phyloP scores from a whole-genome alignment of 2,797 vertebrate genomes.

The Falco columbarius region DNA sequence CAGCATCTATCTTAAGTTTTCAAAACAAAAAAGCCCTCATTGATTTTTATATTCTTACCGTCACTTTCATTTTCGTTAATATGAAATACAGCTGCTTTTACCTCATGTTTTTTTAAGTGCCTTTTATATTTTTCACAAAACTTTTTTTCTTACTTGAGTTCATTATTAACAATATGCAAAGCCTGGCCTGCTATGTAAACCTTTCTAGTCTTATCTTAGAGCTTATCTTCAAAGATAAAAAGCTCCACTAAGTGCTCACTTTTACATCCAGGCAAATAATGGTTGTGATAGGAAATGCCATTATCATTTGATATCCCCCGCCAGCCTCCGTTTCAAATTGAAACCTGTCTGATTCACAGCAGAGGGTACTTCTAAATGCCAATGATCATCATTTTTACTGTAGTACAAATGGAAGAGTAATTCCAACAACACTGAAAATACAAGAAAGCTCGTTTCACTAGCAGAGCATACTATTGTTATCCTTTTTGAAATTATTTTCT shows the following conservation, averaged over 20 bases:
- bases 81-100: background rate
- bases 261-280: background rate
- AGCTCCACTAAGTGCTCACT: background rate
- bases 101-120: background rate
- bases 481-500: background rate
- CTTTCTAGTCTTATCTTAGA: background rate
- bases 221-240: background rate
- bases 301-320: background rate
- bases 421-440: background rate
- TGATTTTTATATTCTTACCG: background rate
- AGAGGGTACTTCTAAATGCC: background rate
- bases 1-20: background rate
- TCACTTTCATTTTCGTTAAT: background rate
- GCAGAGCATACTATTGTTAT: accelerated
- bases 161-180: background rate
- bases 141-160: background rate
- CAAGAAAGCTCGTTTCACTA: background rate
- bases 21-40: background rate
- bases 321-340: background rate
- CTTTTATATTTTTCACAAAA: background rate
- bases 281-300: background rate
- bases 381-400: background rate
- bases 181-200: background rate
- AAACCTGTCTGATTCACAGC: background rate
- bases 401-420: background rate